Evolutionary conservation across 2,113 vertebrate species (phyloP).

Genomic region (Ciconia boyciana): DNA sequence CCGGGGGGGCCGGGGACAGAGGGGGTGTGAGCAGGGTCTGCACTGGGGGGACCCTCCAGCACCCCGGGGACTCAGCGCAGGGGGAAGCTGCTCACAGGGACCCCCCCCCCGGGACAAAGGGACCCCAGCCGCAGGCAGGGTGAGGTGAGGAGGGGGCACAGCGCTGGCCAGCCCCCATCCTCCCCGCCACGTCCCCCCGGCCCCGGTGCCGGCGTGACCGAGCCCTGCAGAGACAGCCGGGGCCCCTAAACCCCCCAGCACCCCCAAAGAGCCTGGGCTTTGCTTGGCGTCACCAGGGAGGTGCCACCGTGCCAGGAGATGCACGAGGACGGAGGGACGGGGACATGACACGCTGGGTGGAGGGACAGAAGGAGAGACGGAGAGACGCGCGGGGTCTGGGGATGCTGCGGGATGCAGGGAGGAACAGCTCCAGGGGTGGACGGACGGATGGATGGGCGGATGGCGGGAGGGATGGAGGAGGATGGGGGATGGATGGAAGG

Average conservation of each 20-base stretch:
- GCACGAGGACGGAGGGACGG: background rate
- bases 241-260: background rate
- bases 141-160: background rate
- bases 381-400: background rate
- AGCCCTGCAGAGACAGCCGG: background rate
- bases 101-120: too few species aligned
- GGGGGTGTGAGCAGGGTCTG: background rate
- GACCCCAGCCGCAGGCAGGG: background rate
- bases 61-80: background rate
- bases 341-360: background rate
- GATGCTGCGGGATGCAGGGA: background rate
- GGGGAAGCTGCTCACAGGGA: background rate
- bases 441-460: too few species aligned
- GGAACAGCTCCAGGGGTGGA: background rate
- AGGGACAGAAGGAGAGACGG: background rate
- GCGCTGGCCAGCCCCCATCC: background rate
- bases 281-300: background rate
- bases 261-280: background rate
- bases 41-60: background rate
- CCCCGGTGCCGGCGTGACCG: background rate
- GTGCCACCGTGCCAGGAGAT: background rate
- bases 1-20: rapidly evolving
- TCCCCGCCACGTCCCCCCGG: background rate
- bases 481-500: background rate
- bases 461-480: background rate